Evolutionary conservation across 2,888 invertebrate species (phyloP).

Genomic region (Pyrgus malvae): DNA sequence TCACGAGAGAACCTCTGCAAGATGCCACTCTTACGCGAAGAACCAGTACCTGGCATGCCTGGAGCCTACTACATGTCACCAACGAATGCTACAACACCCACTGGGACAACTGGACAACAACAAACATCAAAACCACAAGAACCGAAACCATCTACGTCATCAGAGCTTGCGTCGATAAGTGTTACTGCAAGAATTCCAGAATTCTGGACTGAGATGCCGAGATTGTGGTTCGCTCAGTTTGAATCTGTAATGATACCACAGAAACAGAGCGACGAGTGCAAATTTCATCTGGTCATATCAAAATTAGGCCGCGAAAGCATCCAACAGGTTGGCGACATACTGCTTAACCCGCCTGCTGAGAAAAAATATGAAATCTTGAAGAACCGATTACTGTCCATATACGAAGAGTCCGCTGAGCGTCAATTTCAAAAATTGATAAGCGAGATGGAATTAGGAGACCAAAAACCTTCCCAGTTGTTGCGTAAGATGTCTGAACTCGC

Average conservation of each 20-base stretch:
- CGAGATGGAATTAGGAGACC: background rate
- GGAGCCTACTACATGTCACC: background rate
- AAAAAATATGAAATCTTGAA: background rate
- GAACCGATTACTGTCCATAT: background rate
- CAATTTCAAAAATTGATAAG: slow-evolving; percentile 4
- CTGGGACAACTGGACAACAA: background rate
- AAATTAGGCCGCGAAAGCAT: background rate
- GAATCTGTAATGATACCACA: slow-evolving; percentile 15
- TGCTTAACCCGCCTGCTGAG: background rate
- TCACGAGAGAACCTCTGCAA: background rate
- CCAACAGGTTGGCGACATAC: slow-evolving; percentile 3
- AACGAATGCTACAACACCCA: background rate
- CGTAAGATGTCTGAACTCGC: background rate
- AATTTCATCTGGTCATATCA: slow-evolving; percentile 8
- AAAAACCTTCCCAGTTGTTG: background rate
- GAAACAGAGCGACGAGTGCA: slow-evolving; percentile 14
- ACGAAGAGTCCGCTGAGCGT: slow-evolving; percentile 1
- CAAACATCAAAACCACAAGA: background rate
- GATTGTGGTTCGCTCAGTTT: slow-evolving; percentile 23
- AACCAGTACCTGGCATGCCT: background rate
- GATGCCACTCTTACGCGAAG: background rate
- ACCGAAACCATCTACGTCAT: slow-evolving; percentile 2
- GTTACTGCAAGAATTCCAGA: slow-evolving; percentile 9
- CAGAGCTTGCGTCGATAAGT: background rate
- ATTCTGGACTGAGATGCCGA: slow-evolving; percentile 15